Base-by-base conservation (phyloP, 2,797 vertebrate species). In the Sylvia borin region DNA sequence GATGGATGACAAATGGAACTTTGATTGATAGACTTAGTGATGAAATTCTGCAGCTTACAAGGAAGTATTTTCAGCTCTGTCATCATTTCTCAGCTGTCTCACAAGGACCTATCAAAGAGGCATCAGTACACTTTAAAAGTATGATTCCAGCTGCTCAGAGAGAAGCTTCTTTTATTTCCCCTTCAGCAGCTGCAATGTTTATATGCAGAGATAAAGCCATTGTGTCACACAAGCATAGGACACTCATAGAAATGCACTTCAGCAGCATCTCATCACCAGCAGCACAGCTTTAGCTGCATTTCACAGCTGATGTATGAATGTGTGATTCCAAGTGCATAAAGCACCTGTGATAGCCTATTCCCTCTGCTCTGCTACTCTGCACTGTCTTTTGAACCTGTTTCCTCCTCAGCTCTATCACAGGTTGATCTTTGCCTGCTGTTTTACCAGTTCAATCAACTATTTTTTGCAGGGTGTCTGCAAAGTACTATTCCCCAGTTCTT, bases 21-120 rank as follows among this genome's bases (percentile, higher is more conserved):
- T 93, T 90, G 95, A 89, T 45, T 88, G 87, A 85, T 90, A 89
- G 88, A 82, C 64, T 77, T 88, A 94, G 82, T 83, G 58, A 87
- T 81, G 50, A 78, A 92, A 83, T 74, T 83, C 74, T 88, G 51
- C 77, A 74, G 71, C 78, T 96, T 87, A 80, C 68, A 83, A 43
- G 45, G 51, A 93, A 92, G 40, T 88, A 65, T 91, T 95, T 95
- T 94, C 93, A 93, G 54, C 45, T 85, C 38, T 27, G 65, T 91
- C 90, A 73, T 93, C 68, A 53, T 88, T 95, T 58, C 48, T 95
- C 65, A 85, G 58, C n/a, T 73, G 32, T 70, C 29, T 93, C 66
- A 53, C 53, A 81, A 92, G 36, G 48, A 66, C 25, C 66, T 53
- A 85, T 72, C 72, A n/a, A 78, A 88, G 65, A 90, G 27, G 47